phyloP scores from a whole-genome alignment of 2,113 vertebrate species.

The Anthoscopus minutus region DNA sequence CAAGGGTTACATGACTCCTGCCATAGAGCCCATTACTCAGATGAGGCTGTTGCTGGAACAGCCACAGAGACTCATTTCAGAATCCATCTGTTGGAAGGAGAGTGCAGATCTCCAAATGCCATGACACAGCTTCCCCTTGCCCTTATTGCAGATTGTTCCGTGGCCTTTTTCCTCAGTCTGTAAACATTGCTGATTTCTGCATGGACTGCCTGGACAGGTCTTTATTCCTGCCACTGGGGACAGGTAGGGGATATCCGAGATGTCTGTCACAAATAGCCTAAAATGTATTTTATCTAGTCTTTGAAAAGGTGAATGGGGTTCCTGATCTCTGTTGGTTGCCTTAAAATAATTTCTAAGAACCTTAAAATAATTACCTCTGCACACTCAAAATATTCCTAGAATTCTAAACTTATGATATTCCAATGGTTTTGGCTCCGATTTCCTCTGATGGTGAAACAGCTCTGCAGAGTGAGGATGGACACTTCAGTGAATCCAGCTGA shows the following conservation, averaged over 20 bases:
- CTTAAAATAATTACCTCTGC: neutral
- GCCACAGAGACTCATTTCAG: neutral
- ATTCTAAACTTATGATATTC: neutral
- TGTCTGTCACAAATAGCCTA: neutral
- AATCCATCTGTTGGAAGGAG: neutral
- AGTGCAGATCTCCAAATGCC: neutral
- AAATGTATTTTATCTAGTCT: neutral
- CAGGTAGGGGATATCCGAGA: neutral
- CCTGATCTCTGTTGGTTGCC: neutral
- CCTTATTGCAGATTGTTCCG: neutral
- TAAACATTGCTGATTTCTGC: neutral
- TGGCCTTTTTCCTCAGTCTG: neutral
- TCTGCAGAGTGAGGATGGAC: neutral
- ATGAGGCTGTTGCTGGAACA: neutral
- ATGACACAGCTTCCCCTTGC: fast-evolving
- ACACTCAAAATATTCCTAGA: neutral
- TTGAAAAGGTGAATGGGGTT: neutral
- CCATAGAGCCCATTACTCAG: neutral
- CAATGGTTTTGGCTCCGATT: neutral
- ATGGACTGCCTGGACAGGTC: neutral
- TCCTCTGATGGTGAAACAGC: neutral
- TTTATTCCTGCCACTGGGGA: neutral
- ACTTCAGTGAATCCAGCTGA: neutral
- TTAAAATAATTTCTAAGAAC: neutral
- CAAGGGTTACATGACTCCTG: slow-evolving; percentile 18